Conservation (phyloP, 2,113 vertebrate genomes). For the Carassius carassius region DNA sequence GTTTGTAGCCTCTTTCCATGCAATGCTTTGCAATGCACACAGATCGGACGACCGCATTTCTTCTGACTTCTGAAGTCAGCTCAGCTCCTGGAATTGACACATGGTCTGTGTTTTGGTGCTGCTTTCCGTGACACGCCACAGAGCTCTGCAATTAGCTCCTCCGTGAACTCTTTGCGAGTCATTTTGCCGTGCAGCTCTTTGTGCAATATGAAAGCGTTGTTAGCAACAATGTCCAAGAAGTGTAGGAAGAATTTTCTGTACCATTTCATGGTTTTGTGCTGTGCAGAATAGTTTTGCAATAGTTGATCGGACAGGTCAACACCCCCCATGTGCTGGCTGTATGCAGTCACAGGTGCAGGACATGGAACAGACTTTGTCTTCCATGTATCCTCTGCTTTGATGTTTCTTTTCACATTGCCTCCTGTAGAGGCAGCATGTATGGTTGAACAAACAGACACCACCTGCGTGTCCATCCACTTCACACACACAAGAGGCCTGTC, state of each 20-base stretch:
- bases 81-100: conserved; percentile 13
- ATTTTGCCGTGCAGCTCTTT: conserved; percentile 7
- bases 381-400: conserved; percentile 31
- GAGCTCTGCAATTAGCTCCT: conserved; percentile 6
- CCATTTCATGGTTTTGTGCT: conserved; percentile 41
- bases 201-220: conserved; percentile 38
- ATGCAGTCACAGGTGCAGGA: conserved; percentile 15
- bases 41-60: not conserved
- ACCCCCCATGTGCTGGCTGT: not conserved
- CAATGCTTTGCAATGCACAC: not conserved
- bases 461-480: too few relatives aligned
- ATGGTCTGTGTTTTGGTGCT: too few relatives aligned
- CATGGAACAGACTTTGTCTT: not conserved
- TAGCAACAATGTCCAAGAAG: conserved; percentile 47
- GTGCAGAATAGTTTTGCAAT: not conserved
- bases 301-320: too few relatives aligned
- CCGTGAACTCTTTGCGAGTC: conserved; percentile 23
- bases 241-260: conserved; percentile 46
- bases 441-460: conserved; percentile 21
- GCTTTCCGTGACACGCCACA: too few relatives aligned
- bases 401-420: conserved; percentile 12
- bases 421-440: conserved; percentile 33
- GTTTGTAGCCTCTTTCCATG: not conserved
- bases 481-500: too few relatives aligned
- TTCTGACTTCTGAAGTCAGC: not conserved